These are phyloP conservation scores for Cheilinus undulatus DNA, from an alignment of 2,113 vertebrate genomes.

Conservation along the genomic window DNA sequence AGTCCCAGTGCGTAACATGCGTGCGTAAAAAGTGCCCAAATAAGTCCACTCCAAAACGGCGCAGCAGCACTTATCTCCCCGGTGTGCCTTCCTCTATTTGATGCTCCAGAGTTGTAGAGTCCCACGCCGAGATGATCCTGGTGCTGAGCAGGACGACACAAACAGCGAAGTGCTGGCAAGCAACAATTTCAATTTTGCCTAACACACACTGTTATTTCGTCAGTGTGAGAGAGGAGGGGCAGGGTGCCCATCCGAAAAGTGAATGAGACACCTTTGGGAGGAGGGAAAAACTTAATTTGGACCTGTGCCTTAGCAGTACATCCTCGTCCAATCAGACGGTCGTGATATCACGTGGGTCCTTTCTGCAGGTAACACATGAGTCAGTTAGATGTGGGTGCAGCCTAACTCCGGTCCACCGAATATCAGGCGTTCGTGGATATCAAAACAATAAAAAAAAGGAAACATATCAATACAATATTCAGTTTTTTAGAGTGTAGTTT, in stretches of 20 bases:
- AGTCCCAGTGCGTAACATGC: slow-evolving; percentile 65
- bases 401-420: background rate
- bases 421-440: background rate
- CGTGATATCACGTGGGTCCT: background rate
- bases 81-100: slow-evolving; percentile 26
- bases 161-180: slow-evolving; percentile 78
- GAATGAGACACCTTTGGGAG: slow-evolving; percentile 77
- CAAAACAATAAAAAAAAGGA: background rate
- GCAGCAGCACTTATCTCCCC: slow-evolving; percentile 47
- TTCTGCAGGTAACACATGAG: slow-evolving; percentile 8
- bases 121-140: slow-evolving; percentile 72
- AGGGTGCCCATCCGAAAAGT: slow-evolving; percentile 78
- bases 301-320: slow-evolving; percentile 32
- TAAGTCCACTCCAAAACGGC: slow-evolving; percentile 46
- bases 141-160: slow-evolving; percentile 74
- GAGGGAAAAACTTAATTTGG: slow-evolving; percentile 45
- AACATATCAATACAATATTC: background rate
- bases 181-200: slow-evolving; percentile 90
- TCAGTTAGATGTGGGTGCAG: background rate
- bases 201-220: slow-evolving; percentile 93
- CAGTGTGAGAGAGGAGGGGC: slow-evolving; percentile 90
- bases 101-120: slow-evolving; percentile 56
- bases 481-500: background rate
- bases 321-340: slow-evolving; percentile 43
- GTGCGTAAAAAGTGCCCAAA: slow-evolving; percentile 67